These are phyloP conservation scores for Eciton burchellii DNA, from an alignment of 1,140 invertebrate species.

Conservation along the genomic window DNA sequence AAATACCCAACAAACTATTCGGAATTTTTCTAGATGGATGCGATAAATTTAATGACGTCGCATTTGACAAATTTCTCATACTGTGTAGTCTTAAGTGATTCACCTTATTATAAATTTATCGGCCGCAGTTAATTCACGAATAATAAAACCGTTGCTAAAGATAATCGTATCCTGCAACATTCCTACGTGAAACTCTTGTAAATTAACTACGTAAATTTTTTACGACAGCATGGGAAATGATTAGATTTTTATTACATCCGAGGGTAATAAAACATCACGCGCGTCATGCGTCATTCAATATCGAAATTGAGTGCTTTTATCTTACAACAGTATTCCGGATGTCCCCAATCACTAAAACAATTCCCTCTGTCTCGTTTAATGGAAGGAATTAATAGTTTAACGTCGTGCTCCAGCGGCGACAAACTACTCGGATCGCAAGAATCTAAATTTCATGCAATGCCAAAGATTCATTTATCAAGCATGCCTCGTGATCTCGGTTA, in stretches of 20 bases:
- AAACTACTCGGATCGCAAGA: not conserved
- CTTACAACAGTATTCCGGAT: not conserved
- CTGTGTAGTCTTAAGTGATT: not conserved
- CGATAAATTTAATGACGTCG: too few relatives aligned
- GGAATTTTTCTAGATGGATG: too few relatives aligned
- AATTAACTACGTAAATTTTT: not conserved
- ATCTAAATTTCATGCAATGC: not conserved
- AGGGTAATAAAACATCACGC: not conserved
- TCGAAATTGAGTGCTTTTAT: not conserved
- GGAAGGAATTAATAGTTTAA: not conserved
- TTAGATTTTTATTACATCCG: not conserved
- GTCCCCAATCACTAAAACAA: not conserved
- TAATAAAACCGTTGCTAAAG: not conserved
- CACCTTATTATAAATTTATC: not conserved
- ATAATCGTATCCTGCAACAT: not conserved
- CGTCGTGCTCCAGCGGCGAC: not conserved
- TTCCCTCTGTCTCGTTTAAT: not conserved
- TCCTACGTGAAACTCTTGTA: not conserved
- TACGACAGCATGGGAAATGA: not conserved
- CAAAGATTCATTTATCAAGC: conserved; percentile 3
- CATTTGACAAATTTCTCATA: too few relatives aligned
- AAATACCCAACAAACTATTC: too few relatives aligned
- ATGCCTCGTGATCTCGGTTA: conserved; percentile 17
- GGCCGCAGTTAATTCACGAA: not conserved
- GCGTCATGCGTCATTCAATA: not conserved